A percentile compares a stretch with the other conserved stretches of the same genome.
These are phyloP conservation scores for Catalaphyllia jardinei DNA, from an alignment of 64 coral and sea anemone species.

Conservation along the genomic window DNA sequence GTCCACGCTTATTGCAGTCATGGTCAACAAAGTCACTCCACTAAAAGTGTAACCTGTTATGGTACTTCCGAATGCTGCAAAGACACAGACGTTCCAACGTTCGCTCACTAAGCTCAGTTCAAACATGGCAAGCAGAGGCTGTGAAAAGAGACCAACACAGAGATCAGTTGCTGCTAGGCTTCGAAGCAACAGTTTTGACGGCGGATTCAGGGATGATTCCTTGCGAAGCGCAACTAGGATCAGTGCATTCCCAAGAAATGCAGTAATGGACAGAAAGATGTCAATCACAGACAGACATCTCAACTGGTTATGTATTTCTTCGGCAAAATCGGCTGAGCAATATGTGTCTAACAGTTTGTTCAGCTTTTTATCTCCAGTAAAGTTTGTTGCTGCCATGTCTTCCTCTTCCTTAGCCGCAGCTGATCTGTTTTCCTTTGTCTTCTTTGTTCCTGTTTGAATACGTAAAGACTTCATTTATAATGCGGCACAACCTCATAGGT, in stretches of 20 bases:
- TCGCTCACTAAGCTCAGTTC: background rate
- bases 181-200: slow-evolving; percentile 17
- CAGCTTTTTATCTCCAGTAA: background rate
- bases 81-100: background rate
- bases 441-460: background rate
- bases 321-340: background rate
- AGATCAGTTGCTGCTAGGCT: background rate
- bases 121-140: background rate
- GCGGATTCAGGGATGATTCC: slow-evolving; percentile 5
- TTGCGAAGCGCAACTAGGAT: slow-evolving; percentile 9
- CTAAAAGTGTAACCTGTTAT: background rate
- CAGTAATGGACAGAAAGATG: slow-evolving; percentile 2
- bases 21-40: slow-evolving; percentile 2
- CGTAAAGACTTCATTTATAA: no score
- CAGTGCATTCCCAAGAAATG: slow-evolving; percentile 3
- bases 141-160: background rate
- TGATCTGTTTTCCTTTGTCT: no score
- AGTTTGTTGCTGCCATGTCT: background rate
- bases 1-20: background rate
- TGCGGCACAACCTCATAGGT: no score
- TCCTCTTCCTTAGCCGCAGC: background rate
- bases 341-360: background rate
- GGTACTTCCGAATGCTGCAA: background rate
- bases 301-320: background rate
- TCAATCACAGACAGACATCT: background rate